A percentile compares a stretch with the other conserved stretches of the same genome.
phyloP scores from a whole-genome alignment of 1,140 invertebrate species.

The Scylla paramamosain region DNA sequence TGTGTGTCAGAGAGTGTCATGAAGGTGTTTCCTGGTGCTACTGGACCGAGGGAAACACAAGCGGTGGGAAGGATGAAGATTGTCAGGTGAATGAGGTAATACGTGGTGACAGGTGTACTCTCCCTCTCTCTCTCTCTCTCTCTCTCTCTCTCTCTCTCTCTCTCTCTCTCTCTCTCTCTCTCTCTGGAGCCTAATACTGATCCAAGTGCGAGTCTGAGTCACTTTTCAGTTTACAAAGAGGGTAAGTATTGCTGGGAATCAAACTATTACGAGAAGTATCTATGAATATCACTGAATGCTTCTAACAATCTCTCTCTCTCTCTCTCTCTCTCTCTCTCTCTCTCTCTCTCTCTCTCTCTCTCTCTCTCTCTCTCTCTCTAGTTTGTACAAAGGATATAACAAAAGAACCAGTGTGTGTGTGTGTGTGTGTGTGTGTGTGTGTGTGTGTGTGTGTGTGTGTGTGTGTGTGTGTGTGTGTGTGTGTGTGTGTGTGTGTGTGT shows the following conservation, averaged over 20 bases:
- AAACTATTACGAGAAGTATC: too few relatives aligned
- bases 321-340: constrained; percentile 50
- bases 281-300: neutral
- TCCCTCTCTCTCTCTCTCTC: too few relatives aligned
- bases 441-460: constrained; percentile 22
- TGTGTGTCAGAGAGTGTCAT: too few relatives aligned
- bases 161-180: too few relatives aligned
- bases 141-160: too few relatives aligned
- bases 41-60: too few relatives aligned
- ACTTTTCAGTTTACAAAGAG: too few relatives aligned
- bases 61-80: neutral
- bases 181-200: too few relatives aligned
- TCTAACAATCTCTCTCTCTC: neutral
- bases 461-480: constrained; percentile 15
- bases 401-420: neutral
- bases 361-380: constrained; percentile 21
- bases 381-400: neutral
- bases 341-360: constrained; percentile 43
- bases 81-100: neutral
- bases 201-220: too few relatives aligned
- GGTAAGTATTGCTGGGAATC: neutral
- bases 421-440: neutral
- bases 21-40: too few relatives aligned
- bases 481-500: neutral
- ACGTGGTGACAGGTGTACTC: neutral